phyloP scores from a whole-genome alignment of 2,888 invertebrate species.

The Drosophila picticornis region DNA sequence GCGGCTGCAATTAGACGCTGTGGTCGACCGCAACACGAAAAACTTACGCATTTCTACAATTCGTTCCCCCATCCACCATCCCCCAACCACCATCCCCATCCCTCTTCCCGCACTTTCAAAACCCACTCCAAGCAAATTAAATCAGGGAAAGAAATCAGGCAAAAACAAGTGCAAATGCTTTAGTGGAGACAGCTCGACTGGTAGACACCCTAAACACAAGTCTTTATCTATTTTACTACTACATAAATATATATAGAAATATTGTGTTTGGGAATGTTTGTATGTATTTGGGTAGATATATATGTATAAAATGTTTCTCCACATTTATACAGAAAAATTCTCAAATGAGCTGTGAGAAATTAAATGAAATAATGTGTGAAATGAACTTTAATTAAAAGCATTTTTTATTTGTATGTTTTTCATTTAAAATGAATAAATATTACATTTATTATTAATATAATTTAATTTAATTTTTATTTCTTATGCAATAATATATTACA shows the following conservation, averaged over 20 bases:
- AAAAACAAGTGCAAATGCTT: background rate
- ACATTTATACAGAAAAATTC: background rate
- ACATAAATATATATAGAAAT: background rate
- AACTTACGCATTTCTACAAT: constrained; percentile 3
- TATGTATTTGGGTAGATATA: background rate
- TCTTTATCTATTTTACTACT: background rate
- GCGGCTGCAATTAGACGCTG: constrained; percentile 54
- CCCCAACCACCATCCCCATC: background rate
- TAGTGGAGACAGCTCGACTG: background rate
- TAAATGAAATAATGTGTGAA: background rate
- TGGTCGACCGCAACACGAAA: constrained; percentile 17
- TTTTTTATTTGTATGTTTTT: too few species aligned
- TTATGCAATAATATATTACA: too few species aligned
- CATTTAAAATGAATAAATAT: too few species aligned
- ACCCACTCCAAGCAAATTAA: background rate
- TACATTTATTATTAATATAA: too few species aligned
- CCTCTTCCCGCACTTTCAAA: background rate
- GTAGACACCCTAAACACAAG: background rate
- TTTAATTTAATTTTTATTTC: too few species aligned
- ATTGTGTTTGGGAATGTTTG: too few species aligned
- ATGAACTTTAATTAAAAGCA: background rate
- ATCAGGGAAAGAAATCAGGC: background rate
- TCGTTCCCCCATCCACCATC: background rate
- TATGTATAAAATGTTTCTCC: background rate
- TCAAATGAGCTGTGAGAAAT: background rate